Percentiles rank a stretch among this genome's conserved stretches.
Conservation (phyloP, 2,888 invertebrate species). For the Ennomos erosarius region DNA sequence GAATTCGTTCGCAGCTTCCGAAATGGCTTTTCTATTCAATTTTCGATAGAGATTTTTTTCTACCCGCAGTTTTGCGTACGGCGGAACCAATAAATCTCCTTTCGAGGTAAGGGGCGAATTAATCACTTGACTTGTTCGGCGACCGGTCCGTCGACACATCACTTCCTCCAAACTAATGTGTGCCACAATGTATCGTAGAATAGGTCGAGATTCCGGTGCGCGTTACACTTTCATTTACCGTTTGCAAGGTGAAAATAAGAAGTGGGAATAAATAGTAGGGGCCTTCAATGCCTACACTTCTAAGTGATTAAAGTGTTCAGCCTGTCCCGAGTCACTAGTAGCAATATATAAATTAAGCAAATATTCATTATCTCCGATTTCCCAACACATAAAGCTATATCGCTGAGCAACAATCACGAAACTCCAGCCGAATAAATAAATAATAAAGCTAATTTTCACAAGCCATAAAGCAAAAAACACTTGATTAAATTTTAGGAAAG, state of each 20-base stretch:
- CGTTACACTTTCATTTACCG: constrained; percentile 66
- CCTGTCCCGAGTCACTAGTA: constrained; percentile 58
- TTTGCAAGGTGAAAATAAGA: constrained; percentile 81
- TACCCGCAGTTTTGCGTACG: constrained; percentile 84
- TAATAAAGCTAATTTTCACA: constrained; percentile 62
- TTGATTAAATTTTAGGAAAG: constrained; percentile 71
- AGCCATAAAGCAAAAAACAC: constrained; percentile 65
- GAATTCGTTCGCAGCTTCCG: constrained; percentile 69
- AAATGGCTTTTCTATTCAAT: constrained; percentile 85
- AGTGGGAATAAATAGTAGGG: constrained; percentile 79
- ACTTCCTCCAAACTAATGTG: constrained; percentile 50
- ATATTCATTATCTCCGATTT: constrained; percentile 59
- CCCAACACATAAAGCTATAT: constrained; percentile 39
- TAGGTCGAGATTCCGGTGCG: constrained; percentile 56
- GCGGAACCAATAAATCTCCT: constrained; percentile 84
- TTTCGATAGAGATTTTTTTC: constrained; percentile 85
- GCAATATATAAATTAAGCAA: constrained; percentile 71
- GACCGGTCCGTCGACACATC: constrained; percentile 66
- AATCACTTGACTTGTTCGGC: constrained; percentile 77
- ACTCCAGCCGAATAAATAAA: constrained; percentile 43
- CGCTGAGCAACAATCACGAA: constrained; percentile 34
- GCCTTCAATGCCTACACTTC: constrained; percentile 73
- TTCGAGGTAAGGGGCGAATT: constrained; percentile 83
- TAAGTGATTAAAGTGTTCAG: constrained; percentile 80
- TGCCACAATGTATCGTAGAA: constrained; percentile 47